Conservation (phyloP, 2,113 vertebrate genomes). For the Corythoichthys intestinalis region DNA sequence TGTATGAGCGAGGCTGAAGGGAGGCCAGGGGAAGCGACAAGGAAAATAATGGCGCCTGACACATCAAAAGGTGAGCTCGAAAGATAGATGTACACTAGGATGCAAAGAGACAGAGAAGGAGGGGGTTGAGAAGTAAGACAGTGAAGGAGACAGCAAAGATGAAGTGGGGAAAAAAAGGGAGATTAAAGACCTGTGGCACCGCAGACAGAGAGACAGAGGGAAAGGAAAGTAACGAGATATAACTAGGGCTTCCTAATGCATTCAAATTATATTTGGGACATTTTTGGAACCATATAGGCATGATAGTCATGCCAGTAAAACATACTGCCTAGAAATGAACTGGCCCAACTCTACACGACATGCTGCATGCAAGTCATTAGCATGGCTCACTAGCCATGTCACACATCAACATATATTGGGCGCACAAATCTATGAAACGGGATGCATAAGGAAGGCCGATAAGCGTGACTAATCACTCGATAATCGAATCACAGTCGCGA, state of each 20-base stretch:
- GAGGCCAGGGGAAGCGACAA: background rate
- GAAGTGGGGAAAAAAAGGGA: conserved; percentile 18
- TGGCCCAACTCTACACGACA: conserved; percentile 1
- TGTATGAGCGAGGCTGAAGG: conserved; percentile 8
- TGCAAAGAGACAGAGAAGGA: conserved; percentile 21
- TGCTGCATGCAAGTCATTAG: conserved; percentile 14
- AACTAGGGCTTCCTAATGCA: conserved; percentile 25
- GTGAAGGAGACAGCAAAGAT: conserved; percentile 19
- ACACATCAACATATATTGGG: background rate
- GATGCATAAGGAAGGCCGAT: background rate
- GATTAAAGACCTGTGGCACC: conserved; percentile 28
- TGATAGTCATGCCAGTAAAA: conserved; percentile 17
- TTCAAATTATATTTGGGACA: conserved; percentile 36
- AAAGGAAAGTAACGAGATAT: background rate
- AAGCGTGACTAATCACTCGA: background rate
- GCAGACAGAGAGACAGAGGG: conserved; percentile 13
- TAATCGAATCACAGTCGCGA: background rate
- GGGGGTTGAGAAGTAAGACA: conserved; percentile 5
- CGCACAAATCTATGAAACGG: background rate
- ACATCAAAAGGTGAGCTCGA: conserved; percentile 27
- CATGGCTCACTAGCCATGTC: conserved; percentile 6
- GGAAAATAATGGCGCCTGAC: conserved; percentile 29
- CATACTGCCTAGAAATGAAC: conserved; percentile 17
- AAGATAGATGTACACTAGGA: conserved; percentile 27
- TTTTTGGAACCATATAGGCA: conserved; percentile 12